Evolutionary conservation across 92 coral and sea anemone genomes (phyloP), one percentile per base, ranked within the genome.

Genomic region (Micromussa lordhowensis): DNA sequence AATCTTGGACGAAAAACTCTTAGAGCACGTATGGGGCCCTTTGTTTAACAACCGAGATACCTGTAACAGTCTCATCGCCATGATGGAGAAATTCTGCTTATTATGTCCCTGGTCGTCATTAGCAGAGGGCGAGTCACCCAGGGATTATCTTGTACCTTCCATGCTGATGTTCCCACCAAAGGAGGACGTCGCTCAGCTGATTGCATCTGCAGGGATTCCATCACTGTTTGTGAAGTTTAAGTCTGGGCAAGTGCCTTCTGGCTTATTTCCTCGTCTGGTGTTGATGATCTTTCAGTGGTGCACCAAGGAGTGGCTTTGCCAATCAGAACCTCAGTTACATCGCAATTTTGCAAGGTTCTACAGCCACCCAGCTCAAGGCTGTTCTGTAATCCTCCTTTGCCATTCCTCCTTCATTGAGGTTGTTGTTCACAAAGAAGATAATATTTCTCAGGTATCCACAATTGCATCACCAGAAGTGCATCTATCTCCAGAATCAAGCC

Each of bases 401-500:
- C 76, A 35, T 70, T 70, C 48, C 76, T 31, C 76, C 18, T 70
- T 11, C 76, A 30, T 70, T 8, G 76, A 70, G 38, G 76, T 70
- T 32, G 76, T 70, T 4, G 76, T 70, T 10, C 76, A 70, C 38
- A 29, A 69, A 29, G 38, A 31, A n/a, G 38, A 11, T 13, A 29
- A 40, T 4, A 12, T 18, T 5, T 35, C 6, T 28, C 21, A 29
- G 19, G 21, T 16, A 28, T 11, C 75, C 75, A 1, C 17, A 31
- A 69, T 10, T 69, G 22, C 1, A 61, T 12, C 68, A 24, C 29
- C 28, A 29, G 38, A 1, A 6, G 0, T 69, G 38, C 30, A 69
- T 29, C 18, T 14, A 12, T 16, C 75, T 28, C 15, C 75, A 28
- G 75, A 28, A 69, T 3, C 8, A 18, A 30, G 17, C 5, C 5